Percentiles rank a stretch among this genome's conserved stretches.
Conservation (phyloP, 2,888 invertebrate species). For the Ophion costatus region DNA sequence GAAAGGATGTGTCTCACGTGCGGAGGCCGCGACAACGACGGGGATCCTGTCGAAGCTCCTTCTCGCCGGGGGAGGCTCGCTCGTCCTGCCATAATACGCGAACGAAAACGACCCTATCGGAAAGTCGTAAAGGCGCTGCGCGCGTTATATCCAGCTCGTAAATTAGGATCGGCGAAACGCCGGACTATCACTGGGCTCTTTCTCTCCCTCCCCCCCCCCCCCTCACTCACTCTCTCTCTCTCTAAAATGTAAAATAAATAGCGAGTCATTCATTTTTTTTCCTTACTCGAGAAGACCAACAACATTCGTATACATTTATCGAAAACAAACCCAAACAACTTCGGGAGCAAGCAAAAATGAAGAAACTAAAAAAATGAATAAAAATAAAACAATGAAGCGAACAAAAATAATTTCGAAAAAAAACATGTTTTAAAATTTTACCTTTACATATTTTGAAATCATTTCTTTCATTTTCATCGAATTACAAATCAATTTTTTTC, state of each 20-base stretch:
- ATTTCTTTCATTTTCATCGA: too few species aligned
- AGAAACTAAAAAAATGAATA: too few species aligned
- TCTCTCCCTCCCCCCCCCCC: conserved; percentile 62
- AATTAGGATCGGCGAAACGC: conserved; percentile 83
- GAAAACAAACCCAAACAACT: too few species aligned
- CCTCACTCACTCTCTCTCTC: conserved; percentile 6
- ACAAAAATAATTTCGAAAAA: too few species aligned
- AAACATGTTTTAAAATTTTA: too few species aligned
- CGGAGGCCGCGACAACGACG: conserved; percentile 39
- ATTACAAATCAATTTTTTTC: too few species aligned
- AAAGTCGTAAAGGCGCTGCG: conserved; percentile 81
- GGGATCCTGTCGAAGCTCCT: conserved; percentile 51
- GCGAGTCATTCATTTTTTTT: not conserved
- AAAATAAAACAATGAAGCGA: not conserved
- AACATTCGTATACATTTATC: too few species aligned
- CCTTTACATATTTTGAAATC: too few species aligned
- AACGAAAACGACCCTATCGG: conserved; percentile 80
- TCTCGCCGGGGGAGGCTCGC: conserved; percentile 4
- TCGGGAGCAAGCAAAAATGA: not conserved
- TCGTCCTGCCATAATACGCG: conserved; percentile 66
- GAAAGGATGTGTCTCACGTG: conserved; percentile 58
- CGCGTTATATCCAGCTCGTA: conserved; percentile 80
- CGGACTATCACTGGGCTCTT: conserved; percentile 71
- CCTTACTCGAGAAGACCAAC: too few species aligned
- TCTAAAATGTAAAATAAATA: conserved; percentile 26